Evolutionary conservation across 2,797 vertebrate species (phyloP), one percentile per base, ranked within the genome.

Genomic region (Melanotaenia parkinsoni): DNA sequence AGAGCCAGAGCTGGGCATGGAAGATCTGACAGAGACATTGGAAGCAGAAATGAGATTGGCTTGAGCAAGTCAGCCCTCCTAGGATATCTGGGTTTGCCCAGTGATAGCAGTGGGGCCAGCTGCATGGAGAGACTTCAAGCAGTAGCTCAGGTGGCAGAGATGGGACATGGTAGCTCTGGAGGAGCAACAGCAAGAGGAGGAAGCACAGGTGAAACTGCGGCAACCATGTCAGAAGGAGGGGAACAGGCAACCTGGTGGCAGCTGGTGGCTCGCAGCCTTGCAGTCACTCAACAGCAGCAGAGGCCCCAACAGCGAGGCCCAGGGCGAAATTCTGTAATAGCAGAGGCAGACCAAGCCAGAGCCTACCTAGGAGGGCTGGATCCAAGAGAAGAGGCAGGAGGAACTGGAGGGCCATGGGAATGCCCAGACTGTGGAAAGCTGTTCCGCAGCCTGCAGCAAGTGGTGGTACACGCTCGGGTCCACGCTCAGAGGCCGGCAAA

Each of bases 91-190:
- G 95, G 95, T 37, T 88, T 97, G 80, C 94, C 95, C 16, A 92
- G 76, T 37, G 94, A 95, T 14, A 91, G 89, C 26, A 93, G 91
- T 11, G 95, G 95, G 30, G 93, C 94, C 37, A 96, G 95, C 83
- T 96, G 95, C 76, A 95, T 96, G 84, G 95, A 96, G 80, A 91
- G 95, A 76, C 95, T 96, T 67, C 95, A 96, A 85, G 96, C 95
- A 11, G 95, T 95, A 53, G 96, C 96, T 74, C 94, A 95, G 81
- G 94, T 95, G 53, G 95, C 95, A 38, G 94, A 95, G 80, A 94
- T 95, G 91, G 92, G 94, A 56, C 93, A 90, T 62, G 93, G 85
- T 24, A 74, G 87, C 14, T 80, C 78, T 20, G 43, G 76, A 6
- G 32, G 86, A 1, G 79, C 81, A 63, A 56, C 75, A 45, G 64